Base-by-base conservation (phyloP, 53 echinoderm and acorn worm species). In the Holothuria scabra region DNA sequence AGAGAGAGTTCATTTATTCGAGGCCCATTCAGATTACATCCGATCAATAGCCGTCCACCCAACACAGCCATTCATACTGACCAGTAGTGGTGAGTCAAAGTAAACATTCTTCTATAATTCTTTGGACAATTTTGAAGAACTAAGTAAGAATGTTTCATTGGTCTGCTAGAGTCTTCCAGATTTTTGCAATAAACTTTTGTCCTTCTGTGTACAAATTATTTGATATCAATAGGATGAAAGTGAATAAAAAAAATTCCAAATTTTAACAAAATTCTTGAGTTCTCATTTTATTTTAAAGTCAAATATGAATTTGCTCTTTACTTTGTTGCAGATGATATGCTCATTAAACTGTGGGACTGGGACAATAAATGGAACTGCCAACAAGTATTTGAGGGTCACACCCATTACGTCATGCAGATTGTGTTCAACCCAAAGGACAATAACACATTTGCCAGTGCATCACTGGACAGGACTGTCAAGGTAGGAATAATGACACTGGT, bases 341-440 rank as follows among this genome's bases (percentile, higher is more conserved):
- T 97, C 49, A 97, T 97, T 61, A 94, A 97, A 76, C 87, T 97
- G 13, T 97, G 99, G 99, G 99, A 97, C 84, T 97, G 99, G 99
- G 99, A 97, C 26, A 91, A 92, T 69, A 97, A 97, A 46, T 97
- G 99, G 99, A 48, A 84, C 5, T 94, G 94, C 65, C 63, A 88
- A 0, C 94, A 97, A 72, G 89, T 94, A 28, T 97, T 97, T 87
- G 99, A 97, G 55, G 99, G 94, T 55, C 94, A 94, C 83, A 94
- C 94, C 28, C 99, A 97, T 75, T 97, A 97, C 49, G 99, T 97
- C 60, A 97, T 97, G 99, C 99, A 97, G 88, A 94, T 97, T 18
- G 87, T 94, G 56, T 92, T 97, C 84, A 97, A 97, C 84, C 99
- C 99, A 13, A 97, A 97, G 79, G 99, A 97, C 61, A 97, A 94